phyloP scores from a whole-genome alignment of 2,797 vertebrate genomes.

The Meriones psammophilus region DNA sequence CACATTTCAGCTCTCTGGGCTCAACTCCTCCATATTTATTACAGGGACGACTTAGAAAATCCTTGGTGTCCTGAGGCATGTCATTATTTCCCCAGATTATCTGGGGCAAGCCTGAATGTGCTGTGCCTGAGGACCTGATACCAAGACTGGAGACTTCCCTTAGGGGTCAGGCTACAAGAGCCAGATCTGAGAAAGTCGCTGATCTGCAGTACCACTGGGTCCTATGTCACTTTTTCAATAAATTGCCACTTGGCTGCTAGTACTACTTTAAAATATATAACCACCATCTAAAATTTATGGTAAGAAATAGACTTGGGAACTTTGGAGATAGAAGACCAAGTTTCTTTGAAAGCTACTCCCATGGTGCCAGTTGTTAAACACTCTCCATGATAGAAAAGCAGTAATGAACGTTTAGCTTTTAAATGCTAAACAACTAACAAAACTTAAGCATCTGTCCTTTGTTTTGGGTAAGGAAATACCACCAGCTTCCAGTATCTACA shows the following conservation, averaged over 20 bases:
- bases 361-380: slow-evolving; percentile 3
- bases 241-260: not conserved
- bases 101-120: not conserved
- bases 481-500: not conserved
- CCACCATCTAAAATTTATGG: not conserved
- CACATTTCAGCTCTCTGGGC: not conserved
- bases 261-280: slow-evolving; percentile 9
- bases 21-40: not conserved
- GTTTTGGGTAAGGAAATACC: not conserved
- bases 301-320: slow-evolving; percentile 35
- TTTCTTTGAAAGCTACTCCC: slow-evolving; percentile 23
- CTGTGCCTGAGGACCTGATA: not conserved
- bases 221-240: not conserved
- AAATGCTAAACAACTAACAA: slow-evolving; percentile 25
- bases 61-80: not conserved
- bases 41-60: not conserved
- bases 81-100: slow-evolving; percentile 21
- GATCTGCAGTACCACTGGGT: not conserved
- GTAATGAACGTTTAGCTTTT: not conserved
- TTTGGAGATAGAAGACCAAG: not conserved
- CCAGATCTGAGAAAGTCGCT: not conserved
- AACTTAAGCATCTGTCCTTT: not conserved
- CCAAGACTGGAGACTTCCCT: not conserved
- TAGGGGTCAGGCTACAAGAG: not conserved
- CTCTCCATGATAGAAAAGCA: not conserved